These are phyloP conservation scores for Steinernema hermaphroditum DNA, from an alignment of 2,888 invertebrate species.

Conservation along the genomic window DNA sequence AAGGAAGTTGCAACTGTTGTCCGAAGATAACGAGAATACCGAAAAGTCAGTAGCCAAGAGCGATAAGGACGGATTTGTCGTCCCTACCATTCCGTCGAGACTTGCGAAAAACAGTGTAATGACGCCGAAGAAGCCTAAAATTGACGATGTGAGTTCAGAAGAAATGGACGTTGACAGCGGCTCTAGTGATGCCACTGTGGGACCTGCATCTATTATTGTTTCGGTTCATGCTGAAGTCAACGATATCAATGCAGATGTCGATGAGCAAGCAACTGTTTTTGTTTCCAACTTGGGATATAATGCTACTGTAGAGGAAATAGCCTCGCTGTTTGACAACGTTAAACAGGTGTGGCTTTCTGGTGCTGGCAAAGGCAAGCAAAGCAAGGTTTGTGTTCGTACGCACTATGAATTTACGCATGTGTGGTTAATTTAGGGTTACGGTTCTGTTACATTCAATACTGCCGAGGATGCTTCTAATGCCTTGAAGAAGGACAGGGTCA, in stretches of 20 bases:
- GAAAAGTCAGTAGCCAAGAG: not conserved
- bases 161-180: slow-evolving; percentile 10
- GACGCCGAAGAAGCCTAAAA: not conserved
- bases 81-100: not conserved
- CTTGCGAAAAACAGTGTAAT: not conserved
- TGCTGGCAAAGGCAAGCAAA: too few relatives aligned
- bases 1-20: not conserved
- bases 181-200: not conserved
- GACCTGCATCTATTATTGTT: not conserved
- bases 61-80: slow-evolving; percentile 15
- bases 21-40: not conserved
- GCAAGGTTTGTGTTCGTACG: too few relatives aligned
- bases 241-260: not conserved
- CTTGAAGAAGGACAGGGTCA: slow-evolving; percentile 42
- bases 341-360: slow-evolving; percentile 45
- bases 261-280: slow-evolving; percentile 75
- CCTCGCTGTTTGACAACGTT: slow-evolving; percentile 37
- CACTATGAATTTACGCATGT: too few relatives aligned
- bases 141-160: not conserved
- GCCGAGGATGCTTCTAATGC: slow-evolving; percentile 58
- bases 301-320: slow-evolving; percentile 47
- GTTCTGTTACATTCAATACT: slow-evolving; percentile 73
- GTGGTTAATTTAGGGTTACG: slow-evolving; percentile 71
- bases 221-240: not conserved
- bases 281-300: slow-evolving; percentile 83